A percentile compares a stretch with the other conserved stretches of the same genome.
phyloP scores from a whole-genome alignment of 2,797 vertebrate genomes.

The Echiichthys vipera region DNA sequence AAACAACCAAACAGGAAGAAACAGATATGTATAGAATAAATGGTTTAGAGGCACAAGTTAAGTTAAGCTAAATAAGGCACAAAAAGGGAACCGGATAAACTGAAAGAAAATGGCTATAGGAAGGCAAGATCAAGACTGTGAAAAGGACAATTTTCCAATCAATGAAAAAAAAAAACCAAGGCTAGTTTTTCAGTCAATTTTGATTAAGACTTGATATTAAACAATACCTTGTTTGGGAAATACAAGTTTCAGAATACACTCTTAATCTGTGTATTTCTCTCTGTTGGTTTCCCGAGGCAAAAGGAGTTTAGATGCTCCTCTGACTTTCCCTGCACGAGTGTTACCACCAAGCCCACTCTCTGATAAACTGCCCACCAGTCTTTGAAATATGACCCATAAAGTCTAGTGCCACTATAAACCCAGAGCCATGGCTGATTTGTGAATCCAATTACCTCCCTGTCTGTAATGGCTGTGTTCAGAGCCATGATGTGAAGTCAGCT shows the following conservation, averaged over 20 bases:
- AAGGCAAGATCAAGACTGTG: not conserved
- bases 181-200: constrained; percentile 13
- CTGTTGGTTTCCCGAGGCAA: constrained; percentile 8
- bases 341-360: constrained; percentile 55
- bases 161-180: constrained; percentile 2
- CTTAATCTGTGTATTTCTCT: constrained; percentile 5
- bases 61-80: constrained; percentile 3
- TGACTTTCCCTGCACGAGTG: constrained; percentile 41
- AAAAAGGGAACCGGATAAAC: constrained; percentile 1
- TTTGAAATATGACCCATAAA: constrained; percentile 84
- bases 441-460: constrained; percentile 85
- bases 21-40: constrained; percentile 13
- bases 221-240: constrained; percentile 25
- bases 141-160: constrained; percentile 14
- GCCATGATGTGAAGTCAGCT: constrained; percentile 84
- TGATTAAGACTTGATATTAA: constrained; percentile 21
- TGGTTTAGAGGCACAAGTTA: constrained; percentile 6
- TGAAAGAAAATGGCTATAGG: constrained; percentile 11
- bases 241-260: constrained; percentile 4
- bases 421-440: constrained; percentile 84
- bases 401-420: constrained; percentile 79
- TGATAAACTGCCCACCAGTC: constrained; percentile 74
- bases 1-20: constrained; percentile 32
- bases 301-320: constrained; percentile 28
- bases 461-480: constrained; percentile 85